Evolutionary conservation across 2,888 invertebrate genomes (phyloP).

Genomic region (Peribatodes rhomboidaria): DNA sequence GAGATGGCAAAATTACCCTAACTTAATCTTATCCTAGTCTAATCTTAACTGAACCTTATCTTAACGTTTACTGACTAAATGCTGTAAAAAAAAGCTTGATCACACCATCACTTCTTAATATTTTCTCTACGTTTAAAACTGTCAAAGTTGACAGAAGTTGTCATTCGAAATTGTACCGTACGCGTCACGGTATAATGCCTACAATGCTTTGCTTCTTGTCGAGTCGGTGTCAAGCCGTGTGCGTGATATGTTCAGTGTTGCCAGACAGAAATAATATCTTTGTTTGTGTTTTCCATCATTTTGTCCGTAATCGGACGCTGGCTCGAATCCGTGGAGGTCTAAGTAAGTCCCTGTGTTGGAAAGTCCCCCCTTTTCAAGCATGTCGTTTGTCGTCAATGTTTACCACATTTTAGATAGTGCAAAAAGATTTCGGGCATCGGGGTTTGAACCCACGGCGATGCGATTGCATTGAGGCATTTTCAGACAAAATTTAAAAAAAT

Average conservation of each 20-base stretch:
- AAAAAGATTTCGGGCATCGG: background rate
- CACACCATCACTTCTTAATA: too few species aligned
- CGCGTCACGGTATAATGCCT: background rate
- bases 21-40: too few species aligned
- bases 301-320: slow-evolving; percentile 84
- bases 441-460: background rate
- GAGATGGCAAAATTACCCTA: too few species aligned
- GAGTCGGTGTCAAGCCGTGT: background rate
- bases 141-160: too few species aligned
- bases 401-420: slow-evolving; percentile 3
- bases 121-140: too few species aligned
- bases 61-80: too few species aligned
- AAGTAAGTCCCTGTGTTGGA: slow-evolving; percentile 73
- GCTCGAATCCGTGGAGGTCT: slow-evolving; percentile 84
- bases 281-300: slow-evolving; percentile 74
- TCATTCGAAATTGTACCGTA: background rate
- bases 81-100: too few species aligned
- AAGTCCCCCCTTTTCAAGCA: slow-evolving; percentile 22
- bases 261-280: slow-evolving; percentile 77
- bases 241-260: slow-evolving; percentile 39
- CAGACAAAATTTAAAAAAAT: too few species aligned
- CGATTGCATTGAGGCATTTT: too few species aligned
- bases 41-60: too few species aligned
- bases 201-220: background rate
- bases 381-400: slow-evolving; percentile 13